phyloP scores from a whole-genome alignment of 2,888 invertebrate species.

The Myopa tessellatipennis region DNA sequence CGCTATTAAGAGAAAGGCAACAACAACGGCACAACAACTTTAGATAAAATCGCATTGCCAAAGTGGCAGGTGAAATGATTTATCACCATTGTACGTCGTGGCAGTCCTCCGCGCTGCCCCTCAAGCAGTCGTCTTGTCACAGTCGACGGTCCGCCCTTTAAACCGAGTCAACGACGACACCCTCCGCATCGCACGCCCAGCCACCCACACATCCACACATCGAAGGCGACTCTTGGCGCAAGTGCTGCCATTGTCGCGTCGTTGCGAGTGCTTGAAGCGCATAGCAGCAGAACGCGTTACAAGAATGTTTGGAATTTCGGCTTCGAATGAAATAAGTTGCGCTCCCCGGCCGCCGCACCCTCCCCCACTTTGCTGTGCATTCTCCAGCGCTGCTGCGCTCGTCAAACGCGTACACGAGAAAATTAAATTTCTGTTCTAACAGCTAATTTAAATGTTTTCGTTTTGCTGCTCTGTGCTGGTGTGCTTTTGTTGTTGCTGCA shows the following conservation, averaged over 20 bases:
- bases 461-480: slow-evolving; percentile 16
- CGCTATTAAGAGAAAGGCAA: not conserved
- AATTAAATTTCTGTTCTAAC: slow-evolving; percentile 49
- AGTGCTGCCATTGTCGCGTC: slow-evolving; percentile 47
- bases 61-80: slow-evolving; percentile 69
- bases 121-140: slow-evolving; percentile 38
- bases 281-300: slow-evolving; percentile 43
- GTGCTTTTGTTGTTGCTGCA: slow-evolving; percentile 46
- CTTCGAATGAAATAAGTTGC: slow-evolving; percentile 47
- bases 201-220: not conserved
- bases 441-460: slow-evolving; percentile 61
- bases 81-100: slow-evolving; percentile 60
- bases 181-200: not conserved
- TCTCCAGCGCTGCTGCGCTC: slow-evolving; percentile 44
- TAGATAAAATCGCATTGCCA: slow-evolving; percentile 68
- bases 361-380: slow-evolving; percentile 39
- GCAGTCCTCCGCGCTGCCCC: slow-evolving; percentile 52
- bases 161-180: not conserved
- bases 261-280: slow-evolving; percentile 42
- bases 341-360: slow-evolving; percentile 29
- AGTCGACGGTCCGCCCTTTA: slow-evolving; percentile 17
- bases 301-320: slow-evolving; percentile 54
- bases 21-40: slow-evolving; percentile 43
- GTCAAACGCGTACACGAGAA: slow-evolving; percentile 34
- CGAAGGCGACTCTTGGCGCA: slow-evolving; percentile 61